Evolutionary conservation across 2,113 vertebrate species (phyloP).

Genomic region (Bubalus kerabau): DNA sequence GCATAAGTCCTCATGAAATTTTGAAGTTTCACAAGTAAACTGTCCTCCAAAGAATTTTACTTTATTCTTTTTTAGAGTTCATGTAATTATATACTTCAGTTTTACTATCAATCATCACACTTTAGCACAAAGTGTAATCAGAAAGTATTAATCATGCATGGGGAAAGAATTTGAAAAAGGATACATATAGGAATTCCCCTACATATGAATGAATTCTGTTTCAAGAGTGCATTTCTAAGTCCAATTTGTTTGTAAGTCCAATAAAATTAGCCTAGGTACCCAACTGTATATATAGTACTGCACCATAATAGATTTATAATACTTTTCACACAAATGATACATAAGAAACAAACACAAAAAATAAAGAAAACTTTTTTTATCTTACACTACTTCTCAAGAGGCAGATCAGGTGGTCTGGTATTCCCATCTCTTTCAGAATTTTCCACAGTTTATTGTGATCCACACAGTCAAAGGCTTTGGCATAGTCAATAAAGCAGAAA

Average conservation of each 20-base stretch:
- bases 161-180: background rate
- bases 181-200: background rate
- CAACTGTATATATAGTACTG: background rate
- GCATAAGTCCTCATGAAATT: background rate
- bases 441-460: too few relatives aligned
- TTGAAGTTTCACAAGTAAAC: slow-evolving; percentile 1
- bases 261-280: background rate
- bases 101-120: background rate
- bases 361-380: background rate
- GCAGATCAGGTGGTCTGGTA: too few relatives aligned
- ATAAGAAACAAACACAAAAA: background rate
- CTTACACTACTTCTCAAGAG: background rate
- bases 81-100: background rate
- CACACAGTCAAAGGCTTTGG: too few relatives aligned
- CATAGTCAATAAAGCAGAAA: too few relatives aligned
- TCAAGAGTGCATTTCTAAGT: background rate
- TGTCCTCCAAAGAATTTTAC: background rate
- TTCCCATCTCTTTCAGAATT: too few relatives aligned
- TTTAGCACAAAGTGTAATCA: background rate
- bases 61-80: background rate
- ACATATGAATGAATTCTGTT: background rate
- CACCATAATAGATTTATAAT: background rate
- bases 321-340: background rate
- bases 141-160: background rate
- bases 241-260: background rate